phyloP scores from a whole-genome alignment of 2,888 invertebrate species.

The Nemurella pictetii region DNA sequence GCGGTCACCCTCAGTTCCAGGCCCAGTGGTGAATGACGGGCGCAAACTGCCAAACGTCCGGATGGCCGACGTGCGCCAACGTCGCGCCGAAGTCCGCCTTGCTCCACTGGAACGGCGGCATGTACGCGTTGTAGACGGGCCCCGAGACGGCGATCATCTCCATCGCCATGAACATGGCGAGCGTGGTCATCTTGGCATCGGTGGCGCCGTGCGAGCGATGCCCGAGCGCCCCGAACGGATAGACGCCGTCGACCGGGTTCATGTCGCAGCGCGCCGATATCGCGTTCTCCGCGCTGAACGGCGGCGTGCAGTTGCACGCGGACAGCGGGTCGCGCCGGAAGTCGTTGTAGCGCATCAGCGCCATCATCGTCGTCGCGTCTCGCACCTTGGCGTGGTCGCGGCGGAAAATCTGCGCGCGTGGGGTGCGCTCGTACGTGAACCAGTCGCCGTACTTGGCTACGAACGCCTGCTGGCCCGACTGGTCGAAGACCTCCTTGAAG shows the following conservation, averaged over 20 bases:
- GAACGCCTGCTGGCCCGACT: conserved; percentile 48
- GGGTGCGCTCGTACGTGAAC: conserved; percentile 67
- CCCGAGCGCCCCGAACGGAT: conserved; percentile 68
- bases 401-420: conserved; percentile 65
- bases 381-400: conserved; percentile 61
- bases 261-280: conserved; percentile 72
- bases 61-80: conserved; percentile 67
- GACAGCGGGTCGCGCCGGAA: conserved; percentile 68
- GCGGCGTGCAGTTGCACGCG: conserved; percentile 67
- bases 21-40: conserved; percentile 60
- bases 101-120: conserved; percentile 70
- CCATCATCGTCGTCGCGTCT: conserved; percentile 62
- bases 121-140: conserved; percentile 59
- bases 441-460: conserved; percentile 57
- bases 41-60: conserved; percentile 68
- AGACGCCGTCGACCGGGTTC: conserved; percentile 70
- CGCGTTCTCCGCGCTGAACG: conserved; percentile 72
- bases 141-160: conserved; percentile 61
- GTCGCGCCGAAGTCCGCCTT: conserved; percentile 59
- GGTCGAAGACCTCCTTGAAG: not conserved
- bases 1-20: not conserved
- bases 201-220: conserved; percentile 71
- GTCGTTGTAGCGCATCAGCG: conserved; percentile 69
- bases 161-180: conserved; percentile 49
- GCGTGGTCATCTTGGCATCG: conserved; percentile 67